A percentile compares a stretch with the other conserved stretches of the same genome.
These are phyloP conservation scores for Bradypus variegatus DNA, from an alignment of 2,797 vertebrate genomes.

Conservation along the genomic window DNA sequence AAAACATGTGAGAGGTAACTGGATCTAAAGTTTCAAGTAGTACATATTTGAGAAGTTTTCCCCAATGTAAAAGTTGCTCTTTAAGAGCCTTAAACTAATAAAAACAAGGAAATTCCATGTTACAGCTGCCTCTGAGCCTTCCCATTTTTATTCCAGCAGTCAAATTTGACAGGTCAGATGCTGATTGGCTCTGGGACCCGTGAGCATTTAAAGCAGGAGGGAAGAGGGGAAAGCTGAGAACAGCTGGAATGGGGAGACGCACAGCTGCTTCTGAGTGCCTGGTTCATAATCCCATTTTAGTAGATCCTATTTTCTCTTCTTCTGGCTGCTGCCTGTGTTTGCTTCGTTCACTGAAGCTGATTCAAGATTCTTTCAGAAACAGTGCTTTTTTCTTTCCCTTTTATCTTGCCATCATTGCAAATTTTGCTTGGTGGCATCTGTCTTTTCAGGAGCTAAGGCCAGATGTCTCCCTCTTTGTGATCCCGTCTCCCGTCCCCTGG, in stretches of 20 bases:
- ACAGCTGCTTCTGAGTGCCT: neutral
- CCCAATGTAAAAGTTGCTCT: slow-evolving; percentile 51
- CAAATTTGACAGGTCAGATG: slow-evolving; percentile 36
- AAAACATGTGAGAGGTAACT: slow-evolving; percentile 38
- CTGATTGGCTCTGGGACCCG: slow-evolving; percentile 38
- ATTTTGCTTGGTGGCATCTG: neutral
- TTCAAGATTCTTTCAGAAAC: slow-evolving; percentile 4
- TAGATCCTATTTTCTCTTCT: slow-evolving; percentile 45
- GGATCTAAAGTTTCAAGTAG: slow-evolving; percentile 38
- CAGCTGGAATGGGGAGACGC: slow-evolving; percentile 34
- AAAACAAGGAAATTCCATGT: slow-evolving; percentile 60
- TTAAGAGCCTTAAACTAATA: slow-evolving; percentile 66
- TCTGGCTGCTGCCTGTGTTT: slow-evolving; percentile 33
- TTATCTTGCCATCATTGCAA: neutral
- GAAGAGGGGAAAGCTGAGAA: neutral
- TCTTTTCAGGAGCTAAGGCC: neutral
- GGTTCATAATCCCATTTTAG: slow-evolving; percentile 43
- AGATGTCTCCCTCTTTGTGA: neutral
- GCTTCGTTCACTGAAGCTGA: slow-evolving; percentile 21
- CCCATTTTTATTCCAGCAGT: slow-evolving; percentile 53
- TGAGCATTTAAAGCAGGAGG: neutral
- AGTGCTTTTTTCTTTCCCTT: neutral
- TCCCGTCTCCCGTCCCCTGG: neutral
- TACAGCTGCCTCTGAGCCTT: slow-evolving; percentile 58
- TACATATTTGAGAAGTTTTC: slow-evolving; percentile 59